Percentiles rank a stretch among this genome's conserved stretches.
phyloP scores from a whole-genome alignment of 2,888 invertebrate species.

The Ichneumoninae sp. region DNA sequence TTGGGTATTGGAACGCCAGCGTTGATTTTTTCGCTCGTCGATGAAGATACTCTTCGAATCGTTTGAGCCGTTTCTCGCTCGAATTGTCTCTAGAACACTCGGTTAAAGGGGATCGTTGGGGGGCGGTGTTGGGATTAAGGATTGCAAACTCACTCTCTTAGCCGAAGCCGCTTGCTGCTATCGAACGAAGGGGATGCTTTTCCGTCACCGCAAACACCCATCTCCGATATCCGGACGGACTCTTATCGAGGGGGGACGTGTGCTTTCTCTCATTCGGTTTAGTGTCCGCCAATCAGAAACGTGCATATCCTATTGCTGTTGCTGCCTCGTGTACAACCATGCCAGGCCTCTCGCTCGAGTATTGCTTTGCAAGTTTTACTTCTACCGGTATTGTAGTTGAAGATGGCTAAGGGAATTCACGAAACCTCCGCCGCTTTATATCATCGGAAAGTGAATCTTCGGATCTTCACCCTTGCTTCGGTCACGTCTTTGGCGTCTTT shows the following conservation, averaged over 20 bases:
- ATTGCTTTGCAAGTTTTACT: conserved; percentile 3
- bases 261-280: conserved; percentile 21
- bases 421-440: conserved; percentile 6
- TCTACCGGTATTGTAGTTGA: conserved; percentile 24
- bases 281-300: conserved; percentile 26
- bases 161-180: conserved; percentile 32
- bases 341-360: neutral
- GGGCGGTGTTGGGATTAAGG: conserved; percentile 46
- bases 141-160: conserved; percentile 68
- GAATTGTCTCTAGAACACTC: conserved; percentile 72
- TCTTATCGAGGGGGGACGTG: conserved; percentile 28
- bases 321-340: conserved; percentile 31
- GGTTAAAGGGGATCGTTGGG: conserved; percentile 64
- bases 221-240: conserved; percentile 35
- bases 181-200: conserved; percentile 42
- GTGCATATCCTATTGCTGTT: conserved; percentile 55
- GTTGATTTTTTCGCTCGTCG: conserved; percentile 23
- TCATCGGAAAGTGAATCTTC: conserved; percentile 12
- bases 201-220: conserved; percentile 37
- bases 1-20: conserved; percentile 60
- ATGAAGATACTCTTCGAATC: conserved; percentile 16
- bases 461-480: conserved; percentile 15
- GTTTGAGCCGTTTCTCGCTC: conserved; percentile 29
- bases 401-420: conserved; percentile 15
- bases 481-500: conserved; percentile 2